These are phyloP conservation scores for Kradibia gibbosae DNA, from an alignment of 1,140 invertebrate genomes.

Conservation along the genomic window DNA sequence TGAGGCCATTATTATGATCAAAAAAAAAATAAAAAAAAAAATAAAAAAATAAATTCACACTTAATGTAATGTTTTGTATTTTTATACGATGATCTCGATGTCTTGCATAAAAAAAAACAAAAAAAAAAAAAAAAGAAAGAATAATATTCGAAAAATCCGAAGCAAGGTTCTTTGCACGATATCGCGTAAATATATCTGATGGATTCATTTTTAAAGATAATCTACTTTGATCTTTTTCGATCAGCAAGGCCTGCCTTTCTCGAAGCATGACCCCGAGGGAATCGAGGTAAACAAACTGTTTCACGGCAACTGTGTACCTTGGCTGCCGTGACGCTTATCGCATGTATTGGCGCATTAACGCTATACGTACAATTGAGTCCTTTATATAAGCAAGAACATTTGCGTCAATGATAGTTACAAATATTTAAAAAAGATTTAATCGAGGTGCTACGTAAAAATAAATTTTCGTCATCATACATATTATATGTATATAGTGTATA, in stretches of 20 bases:
- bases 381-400: neutral
- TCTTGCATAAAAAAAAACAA: too few species aligned
- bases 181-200: neutral
- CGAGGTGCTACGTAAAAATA: too few species aligned
- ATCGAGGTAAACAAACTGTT: constrained; percentile 42
- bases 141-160: neutral
- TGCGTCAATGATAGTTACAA: neutral
- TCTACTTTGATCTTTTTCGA: constrained; percentile 28
- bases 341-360: neutral
- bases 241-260: constrained; percentile 19
- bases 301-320: constrained; percentile 4
- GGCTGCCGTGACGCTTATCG: neutral
- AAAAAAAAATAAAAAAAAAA: too few species aligned
- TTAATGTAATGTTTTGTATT: too few species aligned
- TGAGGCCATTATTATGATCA: too few species aligned
- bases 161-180: neutral
- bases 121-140: too few species aligned
- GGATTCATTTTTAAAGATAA: constrained; percentile 34
- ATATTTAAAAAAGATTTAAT: neutral
- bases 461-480: too few species aligned
- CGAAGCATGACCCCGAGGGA: neutral
- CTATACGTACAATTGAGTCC: neutral
- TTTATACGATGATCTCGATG: too few species aligned
- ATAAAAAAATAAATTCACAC: too few species aligned
- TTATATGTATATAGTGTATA: too few species aligned